Evolutionary conservation across 2,113 vertebrate genomes (phyloP).

Genomic region (Gasterosteus aculeatus): DNA sequence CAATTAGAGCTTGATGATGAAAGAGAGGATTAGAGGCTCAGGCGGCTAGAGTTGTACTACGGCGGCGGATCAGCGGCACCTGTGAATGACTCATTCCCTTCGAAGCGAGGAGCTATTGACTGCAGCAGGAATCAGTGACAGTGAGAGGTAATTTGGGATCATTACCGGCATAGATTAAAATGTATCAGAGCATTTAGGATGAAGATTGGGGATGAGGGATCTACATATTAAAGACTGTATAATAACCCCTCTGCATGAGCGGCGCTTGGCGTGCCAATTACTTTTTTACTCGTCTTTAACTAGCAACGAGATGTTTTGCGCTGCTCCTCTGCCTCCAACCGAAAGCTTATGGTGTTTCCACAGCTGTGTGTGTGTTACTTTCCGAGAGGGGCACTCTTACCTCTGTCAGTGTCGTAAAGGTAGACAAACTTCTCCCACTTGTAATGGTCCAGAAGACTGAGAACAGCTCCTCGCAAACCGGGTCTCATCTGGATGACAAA

Average conservation of each 20-base stretch:
- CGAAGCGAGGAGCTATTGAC: constrained; percentile 55
- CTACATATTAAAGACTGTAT: constrained; percentile 61
- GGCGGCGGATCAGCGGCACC: constrained; percentile 62
- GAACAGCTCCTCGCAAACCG: constrained; percentile 87
- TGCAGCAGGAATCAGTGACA: constrained; percentile 56
- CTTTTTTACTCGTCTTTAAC: constrained; percentile 24
- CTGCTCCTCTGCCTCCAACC: neutral
- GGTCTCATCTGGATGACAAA: constrained; percentile 99
- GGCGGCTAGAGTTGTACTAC: constrained; percentile 45
- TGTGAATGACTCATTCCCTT: constrained; percentile 68
- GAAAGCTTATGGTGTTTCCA: constrained; percentile 3
- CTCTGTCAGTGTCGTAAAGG: constrained; percentile 97
- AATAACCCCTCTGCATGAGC: constrained; percentile 47
- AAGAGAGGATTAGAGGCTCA: constrained; percentile 66
- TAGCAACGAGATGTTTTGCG: constrained; percentile 13
- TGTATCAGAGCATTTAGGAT: constrained; percentile 57
- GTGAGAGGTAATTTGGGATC: constrained; percentile 62
- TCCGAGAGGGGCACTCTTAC: constrained; percentile 77
- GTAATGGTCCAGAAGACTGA: constrained; percentile 91
- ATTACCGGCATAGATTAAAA: constrained; percentile 69
- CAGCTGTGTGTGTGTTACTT: constrained; percentile 12
- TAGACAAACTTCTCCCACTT: constrained; percentile 99
- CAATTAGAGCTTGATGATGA: constrained; percentile 73
- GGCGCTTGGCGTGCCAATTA: neutral
- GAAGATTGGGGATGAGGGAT: constrained; percentile 51